Conservation (phyloP, 2,888 invertebrate species). For the Drosophila longiperda region DNA sequence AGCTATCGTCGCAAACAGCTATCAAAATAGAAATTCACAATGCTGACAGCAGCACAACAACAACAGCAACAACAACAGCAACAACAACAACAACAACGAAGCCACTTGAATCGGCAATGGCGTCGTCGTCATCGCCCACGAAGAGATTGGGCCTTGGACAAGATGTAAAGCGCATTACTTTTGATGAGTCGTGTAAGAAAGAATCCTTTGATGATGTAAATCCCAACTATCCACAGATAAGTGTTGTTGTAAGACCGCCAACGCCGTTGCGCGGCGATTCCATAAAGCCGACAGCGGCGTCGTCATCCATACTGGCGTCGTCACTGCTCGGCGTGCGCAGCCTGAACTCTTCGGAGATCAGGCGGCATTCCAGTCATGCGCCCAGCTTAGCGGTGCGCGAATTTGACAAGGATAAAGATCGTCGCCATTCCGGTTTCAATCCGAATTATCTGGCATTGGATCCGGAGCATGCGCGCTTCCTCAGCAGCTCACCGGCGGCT, state of each 20-base stretch:
- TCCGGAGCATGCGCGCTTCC: constrained; percentile 88
- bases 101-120: constrained; percentile 68
- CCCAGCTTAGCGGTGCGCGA: constrained; percentile 86
- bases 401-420: constrained; percentile 84
- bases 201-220: constrained; percentile 85
- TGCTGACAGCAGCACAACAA: constrained; percentile 52
- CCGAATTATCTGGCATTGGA: constrained; percentile 88
- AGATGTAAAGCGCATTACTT: constrained; percentile 85
- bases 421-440: constrained; percentile 86
- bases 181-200: constrained; percentile 85
- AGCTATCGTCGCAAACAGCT: constrained; percentile 75
- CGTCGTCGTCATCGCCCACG: constrained; percentile 74
- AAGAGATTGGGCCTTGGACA: constrained; percentile 82
- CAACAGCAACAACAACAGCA: neutral
- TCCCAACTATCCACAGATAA: constrained; percentile 87
- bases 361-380: constrained; percentile 85
- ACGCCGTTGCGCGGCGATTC: constrained; percentile 89
- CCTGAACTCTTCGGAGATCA: constrained; percentile 81
- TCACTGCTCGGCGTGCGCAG: constrained; percentile 81
- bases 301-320: constrained; percentile 82
- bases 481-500: constrained; percentile 92
- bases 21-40: constrained; percentile 80
- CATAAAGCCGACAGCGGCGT: constrained; percentile 84
- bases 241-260: constrained; percentile 91
- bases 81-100: constrained; percentile 47